A percentile compares a stretch with the other conserved stretches of the same genome.
phyloP scores from a whole-genome alignment of 2,888 invertebrate genomes.

The Agriopis leucophaearia region DNA sequence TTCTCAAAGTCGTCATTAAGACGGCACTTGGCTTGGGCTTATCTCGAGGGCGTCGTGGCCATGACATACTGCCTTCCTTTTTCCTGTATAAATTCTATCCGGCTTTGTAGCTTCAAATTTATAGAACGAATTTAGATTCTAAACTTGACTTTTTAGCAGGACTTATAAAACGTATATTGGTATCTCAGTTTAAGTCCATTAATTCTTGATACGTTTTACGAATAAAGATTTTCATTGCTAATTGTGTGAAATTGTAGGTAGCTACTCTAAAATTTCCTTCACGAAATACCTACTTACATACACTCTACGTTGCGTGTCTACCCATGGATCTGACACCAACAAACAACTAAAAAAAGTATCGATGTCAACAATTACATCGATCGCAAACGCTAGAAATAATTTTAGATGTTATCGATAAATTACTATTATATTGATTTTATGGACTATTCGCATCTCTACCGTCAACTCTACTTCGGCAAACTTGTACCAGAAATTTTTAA shows the following conservation, averaged over 20 bases:
- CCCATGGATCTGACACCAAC: no score
- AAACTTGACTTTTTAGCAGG: background rate
- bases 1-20: conserved; percentile 65
- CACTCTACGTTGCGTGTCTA: no score
- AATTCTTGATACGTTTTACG: no score
- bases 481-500: conserved; percentile 43
- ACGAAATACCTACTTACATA: no score
- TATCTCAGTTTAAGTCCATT: background rate
- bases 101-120: conserved; percentile 18
- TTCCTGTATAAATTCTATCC: conserved; percentile 46
- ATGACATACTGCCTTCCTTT: conserved; percentile 69
- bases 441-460: conserved; percentile 13
- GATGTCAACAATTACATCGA: conserved; percentile 5
- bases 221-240: no score
- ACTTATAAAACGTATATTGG: background rate
- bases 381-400: conserved; percentile 7
- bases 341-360: no score
- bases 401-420: conserved; percentile 12
- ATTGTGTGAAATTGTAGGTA: no score
- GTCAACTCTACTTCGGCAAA: conserved; percentile 14
- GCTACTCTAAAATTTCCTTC: no score
- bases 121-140: background rate
- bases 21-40: conserved; percentile 54
- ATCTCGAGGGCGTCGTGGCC: conserved; percentile 64
- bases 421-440: conserved; percentile 1